A percentile compares a stretch with the other conserved stretches of the same genome.
Evolutionary conservation across 2,888 invertebrate species (phyloP).

Genomic region (Diploptera punctata): DNA sequence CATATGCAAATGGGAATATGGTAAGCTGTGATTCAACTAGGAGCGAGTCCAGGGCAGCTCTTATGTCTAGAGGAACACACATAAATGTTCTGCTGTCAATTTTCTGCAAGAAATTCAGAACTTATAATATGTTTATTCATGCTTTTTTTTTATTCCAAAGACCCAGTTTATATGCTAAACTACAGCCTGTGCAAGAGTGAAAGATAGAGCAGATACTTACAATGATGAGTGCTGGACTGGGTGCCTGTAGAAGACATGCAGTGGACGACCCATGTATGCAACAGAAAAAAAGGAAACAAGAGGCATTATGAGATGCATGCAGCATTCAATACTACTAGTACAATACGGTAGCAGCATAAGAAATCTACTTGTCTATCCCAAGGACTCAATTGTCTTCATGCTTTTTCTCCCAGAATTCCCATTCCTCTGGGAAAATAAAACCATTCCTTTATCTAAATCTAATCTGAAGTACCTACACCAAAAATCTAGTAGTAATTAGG

Average conservation of each 20-base stretch:
- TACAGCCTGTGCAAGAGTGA: slow-evolving; percentile 7
- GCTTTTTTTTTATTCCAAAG: too few species aligned
- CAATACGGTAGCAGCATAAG: background rate
- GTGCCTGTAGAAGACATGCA: slow-evolving; percentile 47
- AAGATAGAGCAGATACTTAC: slow-evolving; percentile 48
- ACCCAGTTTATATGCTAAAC: background rate
- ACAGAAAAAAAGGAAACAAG: slow-evolving; percentile 37
- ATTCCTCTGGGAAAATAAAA: background rate
- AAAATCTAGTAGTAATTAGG: too few species aligned
- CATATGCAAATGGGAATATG: too few species aligned
- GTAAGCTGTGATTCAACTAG: too few species aligned
- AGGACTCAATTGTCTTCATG: slow-evolving; percentile 4
- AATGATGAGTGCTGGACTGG: slow-evolving; percentile 51
- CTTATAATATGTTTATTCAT: too few species aligned
- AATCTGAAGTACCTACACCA: background rate
- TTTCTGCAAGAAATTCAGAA: too few species aligned
- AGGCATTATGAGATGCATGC: slow-evolving; percentile 35
- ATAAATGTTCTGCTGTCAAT: too few species aligned
- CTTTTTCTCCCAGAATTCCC: background rate
- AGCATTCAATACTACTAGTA: slow-evolving; percentile 28
- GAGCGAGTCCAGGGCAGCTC: too few species aligned
- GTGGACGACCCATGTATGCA: slow-evolving; percentile 48
- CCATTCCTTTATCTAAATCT: too few species aligned
- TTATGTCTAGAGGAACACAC: too few species aligned
- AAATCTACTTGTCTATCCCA: background rate